Conservation (phyloP, 2,888 invertebrate genomes). For the Holacanthella duospinosa region DNA sequence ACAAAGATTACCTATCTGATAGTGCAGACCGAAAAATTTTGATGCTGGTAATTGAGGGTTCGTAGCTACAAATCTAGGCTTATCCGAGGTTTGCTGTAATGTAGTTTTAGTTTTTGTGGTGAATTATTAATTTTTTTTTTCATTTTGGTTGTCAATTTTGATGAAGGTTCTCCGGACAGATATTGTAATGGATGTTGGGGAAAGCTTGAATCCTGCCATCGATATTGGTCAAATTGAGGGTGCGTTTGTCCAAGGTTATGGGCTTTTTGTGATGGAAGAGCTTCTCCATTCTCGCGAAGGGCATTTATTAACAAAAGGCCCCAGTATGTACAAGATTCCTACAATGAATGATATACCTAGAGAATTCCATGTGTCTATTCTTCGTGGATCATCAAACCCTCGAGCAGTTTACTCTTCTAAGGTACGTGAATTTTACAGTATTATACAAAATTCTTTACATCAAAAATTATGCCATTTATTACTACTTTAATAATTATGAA, state of each 20-base stretch:
- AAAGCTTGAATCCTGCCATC: slow-evolving; percentile 89
- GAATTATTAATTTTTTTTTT: too few species aligned
- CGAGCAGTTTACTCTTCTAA: slow-evolving; percentile 91
- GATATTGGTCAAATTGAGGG: slow-evolving; percentile 96
- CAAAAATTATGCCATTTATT: too few species aligned
- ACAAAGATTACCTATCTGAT: too few species aligned
- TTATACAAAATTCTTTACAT: not conserved
- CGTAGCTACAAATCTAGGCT: too few species aligned
- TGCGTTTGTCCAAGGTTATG: slow-evolving; percentile 87
- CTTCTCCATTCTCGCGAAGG: slow-evolving; percentile 76
- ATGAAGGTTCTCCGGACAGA: slow-evolving; percentile 76
- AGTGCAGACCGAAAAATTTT: too few species aligned
- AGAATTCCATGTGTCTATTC: slow-evolving; percentile 80
- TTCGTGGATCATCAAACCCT: slow-evolving; percentile 79
- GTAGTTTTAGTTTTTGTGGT: too few species aligned
- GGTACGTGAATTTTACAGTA: too few species aligned
- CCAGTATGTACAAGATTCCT: slow-evolving; percentile 88
- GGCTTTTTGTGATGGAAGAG: slow-evolving; percentile 82
- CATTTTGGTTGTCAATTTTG: too few species aligned
- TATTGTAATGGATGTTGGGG: slow-evolving; percentile 93
- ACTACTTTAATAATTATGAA: too few species aligned
- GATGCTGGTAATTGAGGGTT: too few species aligned
- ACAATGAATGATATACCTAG: slow-evolving; percentile 82
- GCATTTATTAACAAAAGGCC: slow-evolving; percentile 69
- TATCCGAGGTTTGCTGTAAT: too few species aligned